Conservation (phyloP, 37 sponge, comb jelly and placozoan genomes). For the Dysidea cf. avara region DNA sequence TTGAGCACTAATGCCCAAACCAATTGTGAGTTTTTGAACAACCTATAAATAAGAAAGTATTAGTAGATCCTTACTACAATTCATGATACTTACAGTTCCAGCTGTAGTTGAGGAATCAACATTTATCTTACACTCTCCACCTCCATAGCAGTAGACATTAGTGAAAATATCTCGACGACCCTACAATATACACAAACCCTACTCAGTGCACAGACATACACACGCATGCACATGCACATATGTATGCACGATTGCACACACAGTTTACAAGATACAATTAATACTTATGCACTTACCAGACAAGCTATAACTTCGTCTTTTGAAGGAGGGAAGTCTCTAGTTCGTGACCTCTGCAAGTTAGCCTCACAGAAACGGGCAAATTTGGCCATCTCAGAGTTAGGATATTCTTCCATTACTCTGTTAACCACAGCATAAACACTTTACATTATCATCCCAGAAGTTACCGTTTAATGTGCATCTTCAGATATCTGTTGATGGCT, state of each 20-base stretch:
- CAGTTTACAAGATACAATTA: neutral
- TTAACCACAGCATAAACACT: too few species aligned
- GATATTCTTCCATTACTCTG: slow-evolving; percentile 61
- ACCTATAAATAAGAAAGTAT: slow-evolving; percentile 43
- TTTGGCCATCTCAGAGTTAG: slow-evolving; percentile 80
- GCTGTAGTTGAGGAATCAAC: slow-evolving; percentile 83
- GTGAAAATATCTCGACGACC: slow-evolving; percentile 70
- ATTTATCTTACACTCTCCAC: slow-evolving; percentile 73
- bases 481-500: slow-evolving; percentile 80
- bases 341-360: slow-evolving; percentile 61
- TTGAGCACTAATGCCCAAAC: slow-evolving; percentile 50
- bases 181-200: slow-evolving; percentile 26
- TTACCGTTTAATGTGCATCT: slow-evolving; percentile 77
- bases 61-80: neutral
- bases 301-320: slow-evolving; percentile 79
- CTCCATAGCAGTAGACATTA: slow-evolving; percentile 76
- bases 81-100: slow-evolving; percentile 48
- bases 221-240: slow-evolving; percentile 8
- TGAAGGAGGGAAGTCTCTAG: slow-evolving; percentile 69
- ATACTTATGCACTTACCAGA: slow-evolving; percentile 48
- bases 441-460: too few species aligned
- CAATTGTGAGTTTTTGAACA: slow-evolving; percentile 70
- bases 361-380: slow-evolving; percentile 76
- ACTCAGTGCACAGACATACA: neutral
- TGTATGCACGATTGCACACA: slow-evolving; percentile 13